A percentile compares a stretch with the other conserved stretches of the same genome.
Conservation (phyloP, 2,113 vertebrate species). For the Oostethus manadensis region DNA sequence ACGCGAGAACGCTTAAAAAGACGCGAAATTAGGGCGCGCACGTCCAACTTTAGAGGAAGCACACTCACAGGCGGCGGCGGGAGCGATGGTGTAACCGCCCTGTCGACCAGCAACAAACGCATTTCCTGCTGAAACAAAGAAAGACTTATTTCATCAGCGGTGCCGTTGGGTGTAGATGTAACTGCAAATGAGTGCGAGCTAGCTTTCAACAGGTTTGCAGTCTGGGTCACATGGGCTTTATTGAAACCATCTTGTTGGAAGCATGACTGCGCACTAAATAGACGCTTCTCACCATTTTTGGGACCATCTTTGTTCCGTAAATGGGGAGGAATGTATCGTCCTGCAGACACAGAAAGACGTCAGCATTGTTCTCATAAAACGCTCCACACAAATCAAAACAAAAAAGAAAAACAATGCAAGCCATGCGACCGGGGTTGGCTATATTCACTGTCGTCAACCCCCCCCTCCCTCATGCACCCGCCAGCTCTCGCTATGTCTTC, state of each 20-base stretch:
- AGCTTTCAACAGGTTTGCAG: background rate
- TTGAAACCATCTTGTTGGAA: slow-evolving; percentile 3
- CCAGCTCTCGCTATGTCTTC: background rate
- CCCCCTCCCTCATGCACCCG: background rate
- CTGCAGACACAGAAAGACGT: slow-evolving; percentile 64
- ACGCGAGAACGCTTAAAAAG: background rate
- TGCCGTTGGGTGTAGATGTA: no score
- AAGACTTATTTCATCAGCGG: background rate
- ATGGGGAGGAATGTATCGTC: slow-evolving; percentile 94
- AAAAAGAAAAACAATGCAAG: background rate
- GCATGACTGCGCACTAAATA: background rate
- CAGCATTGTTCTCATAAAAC: slow-evolving; percentile 2
- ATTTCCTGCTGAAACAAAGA: slow-evolving; percentile 53
- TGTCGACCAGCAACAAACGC: slow-evolving; percentile 61
- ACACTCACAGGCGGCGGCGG: slow-evolving; percentile 63
- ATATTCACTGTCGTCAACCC: background rate
- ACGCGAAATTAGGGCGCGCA: background rate
- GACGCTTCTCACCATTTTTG: slow-evolving; percentile 78
- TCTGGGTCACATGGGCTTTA: background rate
- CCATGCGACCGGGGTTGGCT: background rate
- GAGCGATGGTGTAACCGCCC: slow-evolving; percentile 61
- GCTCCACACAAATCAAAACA: slow-evolving; percentile 1
- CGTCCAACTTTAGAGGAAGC: background rate
- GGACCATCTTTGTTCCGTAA: slow-evolving; percentile 89
- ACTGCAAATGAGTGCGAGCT: background rate